Conservation (phyloP, 2,888 invertebrate genomes). For the Asteroscopus sphinx region DNA sequence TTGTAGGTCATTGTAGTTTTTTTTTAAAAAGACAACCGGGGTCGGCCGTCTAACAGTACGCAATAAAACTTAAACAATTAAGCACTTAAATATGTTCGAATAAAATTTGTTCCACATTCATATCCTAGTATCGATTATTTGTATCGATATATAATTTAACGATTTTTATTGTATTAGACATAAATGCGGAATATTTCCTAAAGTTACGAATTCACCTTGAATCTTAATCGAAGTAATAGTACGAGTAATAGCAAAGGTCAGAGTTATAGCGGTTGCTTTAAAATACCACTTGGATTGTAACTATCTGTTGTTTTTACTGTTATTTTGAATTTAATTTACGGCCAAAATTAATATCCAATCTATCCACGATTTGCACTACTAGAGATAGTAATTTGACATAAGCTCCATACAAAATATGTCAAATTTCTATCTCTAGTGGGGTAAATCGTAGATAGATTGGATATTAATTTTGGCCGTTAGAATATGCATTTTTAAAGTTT, state of each 20-base stretch:
- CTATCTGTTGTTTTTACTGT: neutral
- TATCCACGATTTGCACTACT: too few species aligned
- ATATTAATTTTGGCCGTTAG: too few species aligned
- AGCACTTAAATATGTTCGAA: constrained; percentile 63
- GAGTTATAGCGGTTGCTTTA: constrained; percentile 19
- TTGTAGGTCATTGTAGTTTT: too few species aligned
- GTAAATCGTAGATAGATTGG: too few species aligned
- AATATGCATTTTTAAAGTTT: too few species aligned
- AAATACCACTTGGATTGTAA: constrained; percentile 18
- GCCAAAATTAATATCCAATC: too few species aligned
- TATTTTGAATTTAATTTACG: too few species aligned
- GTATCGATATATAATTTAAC: constrained; percentile 50
- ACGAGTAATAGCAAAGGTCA: constrained; percentile 50
- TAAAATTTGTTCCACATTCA: constrained; percentile 73
- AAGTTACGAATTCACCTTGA: constrained; percentile 72
- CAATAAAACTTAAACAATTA: constrained; percentile 62
- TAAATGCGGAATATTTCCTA: constrained; percentile 70
- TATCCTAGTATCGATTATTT: constrained; percentile 63
- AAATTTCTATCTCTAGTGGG: too few species aligned
- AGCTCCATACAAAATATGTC: too few species aligned
- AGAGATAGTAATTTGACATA: too few species aligned
- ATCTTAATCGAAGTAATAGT: constrained; percentile 67
- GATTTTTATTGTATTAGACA: constrained; percentile 64
- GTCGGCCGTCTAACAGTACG: too few species aligned
- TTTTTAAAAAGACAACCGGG: too few species aligned